Evolutionary conservation across 2,113 vertebrate genomes (phyloP).

Genomic region (Verasper variegatus): DNA sequence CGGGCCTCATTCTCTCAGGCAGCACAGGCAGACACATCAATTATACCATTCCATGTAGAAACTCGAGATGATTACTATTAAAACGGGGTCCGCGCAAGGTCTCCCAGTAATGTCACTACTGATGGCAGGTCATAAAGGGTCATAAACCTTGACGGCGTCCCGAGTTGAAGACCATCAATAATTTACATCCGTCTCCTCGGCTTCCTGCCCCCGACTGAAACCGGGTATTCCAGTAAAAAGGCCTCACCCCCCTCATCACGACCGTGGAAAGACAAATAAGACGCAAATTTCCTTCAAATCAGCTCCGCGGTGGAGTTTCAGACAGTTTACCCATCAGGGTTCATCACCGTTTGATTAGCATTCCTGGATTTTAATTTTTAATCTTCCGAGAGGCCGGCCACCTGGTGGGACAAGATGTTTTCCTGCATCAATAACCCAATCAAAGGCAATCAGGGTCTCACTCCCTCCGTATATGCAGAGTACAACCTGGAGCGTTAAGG

Average conservation of each 20-base stretch:
- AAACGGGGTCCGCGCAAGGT: slow-evolving; percentile 45
- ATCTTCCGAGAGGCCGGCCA: not conserved
- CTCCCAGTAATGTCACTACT: slow-evolving; percentile 50
- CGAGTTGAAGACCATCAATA: slow-evolving; percentile 66
- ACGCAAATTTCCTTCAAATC: not conserved
- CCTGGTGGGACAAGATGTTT: not conserved
- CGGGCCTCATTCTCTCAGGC: slow-evolving; percentile 4
- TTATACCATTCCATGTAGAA: slow-evolving; percentile 40
- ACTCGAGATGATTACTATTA: slow-evolving; percentile 39
- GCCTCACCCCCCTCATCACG: not conserved
- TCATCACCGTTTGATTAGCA: not conserved
- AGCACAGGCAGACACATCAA: slow-evolving; percentile 21
- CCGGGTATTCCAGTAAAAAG: slow-evolving; percentile 24
- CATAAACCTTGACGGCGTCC: slow-evolving; percentile 50
- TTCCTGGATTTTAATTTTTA: slow-evolving; percentile 4
- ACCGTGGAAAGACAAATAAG: not conserved
- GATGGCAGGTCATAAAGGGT: slow-evolving; percentile 59
- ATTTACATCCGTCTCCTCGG: slow-evolving; percentile 51
- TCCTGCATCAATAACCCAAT: slow-evolving; percentile 31
- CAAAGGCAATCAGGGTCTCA: slow-evolving; percentile 25
- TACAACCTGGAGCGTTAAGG: slow-evolving; percentile 18
- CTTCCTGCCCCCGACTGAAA: slow-evolving; percentile 31
- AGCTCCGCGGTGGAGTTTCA: not conserved
- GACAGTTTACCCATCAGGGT: not conserved
- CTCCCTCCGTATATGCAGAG: slow-evolving; percentile 12